phyloP scores from a whole-genome alignment of 2,888 invertebrate genomes.

The Chymomyza caudatula region DNA sequence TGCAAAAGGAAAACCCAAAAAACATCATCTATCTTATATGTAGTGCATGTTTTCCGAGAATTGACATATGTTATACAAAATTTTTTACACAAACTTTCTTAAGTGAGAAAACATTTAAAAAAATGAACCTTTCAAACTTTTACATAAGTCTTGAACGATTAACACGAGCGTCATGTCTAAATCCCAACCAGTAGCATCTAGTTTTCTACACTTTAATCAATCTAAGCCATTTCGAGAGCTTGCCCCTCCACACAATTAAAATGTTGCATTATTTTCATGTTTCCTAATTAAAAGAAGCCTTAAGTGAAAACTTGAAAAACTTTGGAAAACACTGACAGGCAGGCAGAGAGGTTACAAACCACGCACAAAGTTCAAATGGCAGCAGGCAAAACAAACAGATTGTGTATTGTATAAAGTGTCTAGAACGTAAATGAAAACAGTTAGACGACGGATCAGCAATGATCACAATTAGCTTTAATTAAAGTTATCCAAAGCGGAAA shows the following conservation, averaged over 20 bases:
- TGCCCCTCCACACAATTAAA: neutral
- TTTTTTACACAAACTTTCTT: too few relatives aligned
- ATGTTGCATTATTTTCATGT: slow-evolving; percentile 45
- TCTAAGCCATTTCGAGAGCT: slow-evolving; percentile 1
- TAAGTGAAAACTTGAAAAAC: slow-evolving; percentile 5
- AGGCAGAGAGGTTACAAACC: slow-evolving; percentile 19
- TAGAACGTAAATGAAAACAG: slow-evolving; percentile 1
- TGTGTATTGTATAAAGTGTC: neutral
- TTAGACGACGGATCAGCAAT: slow-evolving; percentile 33
- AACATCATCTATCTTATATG: too few relatives aligned
- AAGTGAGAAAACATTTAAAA: too few relatives aligned
- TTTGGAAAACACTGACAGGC: slow-evolving; percentile 8
- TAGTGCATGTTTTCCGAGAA: too few relatives aligned
- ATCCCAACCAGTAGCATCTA: neutral
- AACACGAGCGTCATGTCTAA: neutral
- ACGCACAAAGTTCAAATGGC: slow-evolving; percentile 48
- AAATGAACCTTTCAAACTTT: too few relatives aligned
- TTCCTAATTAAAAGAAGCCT: slow-evolving; percentile 48
- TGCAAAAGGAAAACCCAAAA: too few relatives aligned
- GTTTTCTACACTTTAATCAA: slow-evolving; percentile 3
- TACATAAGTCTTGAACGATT: too few relatives aligned
- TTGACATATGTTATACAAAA: too few relatives aligned
- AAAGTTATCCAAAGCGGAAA: slow-evolving; percentile 63
- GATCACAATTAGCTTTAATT: slow-evolving; percentile 54
- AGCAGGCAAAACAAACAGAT: slow-evolving; percentile 46